phyloP scores from a whole-genome alignment of 1,140 invertebrate genomes.

The Leucophenga varia region DNA sequence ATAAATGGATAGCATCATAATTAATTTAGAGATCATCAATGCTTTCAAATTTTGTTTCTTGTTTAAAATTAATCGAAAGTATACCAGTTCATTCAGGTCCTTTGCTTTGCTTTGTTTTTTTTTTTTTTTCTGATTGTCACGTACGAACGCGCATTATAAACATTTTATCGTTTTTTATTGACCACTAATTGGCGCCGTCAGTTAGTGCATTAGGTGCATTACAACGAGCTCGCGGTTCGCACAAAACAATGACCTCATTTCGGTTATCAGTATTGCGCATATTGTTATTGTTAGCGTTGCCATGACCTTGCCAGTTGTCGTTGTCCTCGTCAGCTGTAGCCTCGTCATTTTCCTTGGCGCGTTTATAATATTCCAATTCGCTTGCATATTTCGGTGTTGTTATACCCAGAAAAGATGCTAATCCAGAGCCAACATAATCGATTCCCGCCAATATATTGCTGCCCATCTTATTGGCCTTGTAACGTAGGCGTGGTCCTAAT shows the following conservation, averaged over 20 bases:
- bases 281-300: conserved; percentile 4
- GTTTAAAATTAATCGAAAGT: no score
- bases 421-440: conserved; percentile 80
- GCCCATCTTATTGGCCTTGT: conserved; percentile 68
- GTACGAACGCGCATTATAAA: no score
- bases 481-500: conserved; percentile 74
- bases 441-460: conserved; percentile 69
- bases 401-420: conserved; percentile 86
- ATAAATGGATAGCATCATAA: no score
- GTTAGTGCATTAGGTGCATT: no score
- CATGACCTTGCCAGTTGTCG: conserved; percentile 49
- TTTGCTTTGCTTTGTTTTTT: no score
- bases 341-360: conserved; percentile 58
- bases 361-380: conserved; percentile 81
- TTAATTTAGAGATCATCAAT: no score
- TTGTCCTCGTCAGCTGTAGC: conserved; percentile 61
- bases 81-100: no score
- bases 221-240: no score
- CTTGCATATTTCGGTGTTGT: conserved; percentile 89
- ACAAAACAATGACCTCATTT: conserved; percentile 24
- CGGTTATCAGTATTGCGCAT: conserved; percentile 11
- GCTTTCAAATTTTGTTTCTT: no score
- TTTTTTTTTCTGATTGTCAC: no score
- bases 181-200: no score
- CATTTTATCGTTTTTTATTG: no score